Percentiles rank a stretch among this genome's conserved stretches.
Evolutionary conservation across 2,113 vertebrate genomes (phyloP).

Genomic region (Axis porcinus): DNA sequence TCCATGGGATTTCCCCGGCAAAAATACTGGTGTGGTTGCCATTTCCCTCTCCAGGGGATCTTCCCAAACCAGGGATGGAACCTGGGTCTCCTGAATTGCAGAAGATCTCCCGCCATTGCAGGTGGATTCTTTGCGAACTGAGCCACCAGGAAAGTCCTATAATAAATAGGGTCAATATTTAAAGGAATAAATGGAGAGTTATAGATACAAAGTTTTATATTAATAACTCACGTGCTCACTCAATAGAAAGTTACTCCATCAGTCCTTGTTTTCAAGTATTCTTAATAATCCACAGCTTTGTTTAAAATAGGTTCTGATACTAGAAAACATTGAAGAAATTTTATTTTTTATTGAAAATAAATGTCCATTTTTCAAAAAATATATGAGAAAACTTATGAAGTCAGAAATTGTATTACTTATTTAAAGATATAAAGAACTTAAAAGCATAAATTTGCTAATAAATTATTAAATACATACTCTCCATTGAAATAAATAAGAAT

Average conservation of each 20-base stretch:
- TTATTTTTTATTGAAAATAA: slow-evolving; percentile 3
- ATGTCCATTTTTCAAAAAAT: not conserved
- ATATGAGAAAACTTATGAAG: not conserved
- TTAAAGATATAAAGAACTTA: not conserved
- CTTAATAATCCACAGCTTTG: not conserved
- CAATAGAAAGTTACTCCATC: not conserved
- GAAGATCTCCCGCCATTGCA: not conserved
- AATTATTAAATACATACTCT: not conserved
- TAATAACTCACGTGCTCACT: not conserved
- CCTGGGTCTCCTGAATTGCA: not conserved
- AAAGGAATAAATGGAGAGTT: not conserved
- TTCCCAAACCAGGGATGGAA: not conserved
- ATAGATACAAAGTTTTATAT: not conserved
- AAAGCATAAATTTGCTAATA: not conserved
- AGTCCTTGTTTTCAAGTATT: not conserved
- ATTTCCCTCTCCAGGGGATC: not conserved
- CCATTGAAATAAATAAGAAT: not conserved
- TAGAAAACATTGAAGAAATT: not conserved
- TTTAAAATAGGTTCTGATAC: not conserved
- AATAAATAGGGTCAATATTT: not conserved
- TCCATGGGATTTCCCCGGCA: not conserved
- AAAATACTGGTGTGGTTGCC: not conserved
- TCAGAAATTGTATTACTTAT: not conserved
- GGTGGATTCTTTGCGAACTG: not conserved
- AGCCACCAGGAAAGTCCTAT: not conserved